These are phyloP conservation scores for Strix uralensis DNA, from an alignment of 2,113 vertebrate genomes.

Conservation along the genomic window DNA sequence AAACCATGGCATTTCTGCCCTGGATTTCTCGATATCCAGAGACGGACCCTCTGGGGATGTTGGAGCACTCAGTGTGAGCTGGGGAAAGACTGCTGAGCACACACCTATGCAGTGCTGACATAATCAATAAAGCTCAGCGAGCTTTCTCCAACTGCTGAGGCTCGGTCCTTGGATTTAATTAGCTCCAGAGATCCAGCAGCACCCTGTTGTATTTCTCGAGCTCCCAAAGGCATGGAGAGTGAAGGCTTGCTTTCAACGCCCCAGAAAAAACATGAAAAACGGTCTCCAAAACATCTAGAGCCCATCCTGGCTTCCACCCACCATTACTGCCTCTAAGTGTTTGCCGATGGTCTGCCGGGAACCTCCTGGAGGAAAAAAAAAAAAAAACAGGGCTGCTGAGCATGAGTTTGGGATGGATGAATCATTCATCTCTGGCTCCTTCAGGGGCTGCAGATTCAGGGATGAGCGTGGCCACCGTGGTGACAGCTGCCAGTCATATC, in stretches of 20 bases:
- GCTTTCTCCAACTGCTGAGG: neutral
- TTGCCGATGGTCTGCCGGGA: neutral
- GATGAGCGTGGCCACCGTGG: neutral
- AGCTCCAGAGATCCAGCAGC: constrained; percentile 34
- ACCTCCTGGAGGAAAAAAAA: neutral
- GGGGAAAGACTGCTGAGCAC: neutral
- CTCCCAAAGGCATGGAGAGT: neutral
- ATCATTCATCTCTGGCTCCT: neutral
- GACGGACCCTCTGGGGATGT: neutral
- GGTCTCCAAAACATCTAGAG: neutral
- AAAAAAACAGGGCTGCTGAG: neutral
- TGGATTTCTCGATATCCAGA: neutral
- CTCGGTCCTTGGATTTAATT: neutral
- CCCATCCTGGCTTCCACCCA: neutral
- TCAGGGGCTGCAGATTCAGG: neutral
- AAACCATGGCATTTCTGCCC: neutral
- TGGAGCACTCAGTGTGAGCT: neutral
- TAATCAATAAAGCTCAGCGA: neutral
- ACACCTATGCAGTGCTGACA: neutral
- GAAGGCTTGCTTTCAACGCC: neutral
- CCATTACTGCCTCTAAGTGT: neutral
- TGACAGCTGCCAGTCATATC: neutral
- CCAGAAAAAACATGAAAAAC: neutral
- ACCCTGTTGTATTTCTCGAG: neutral
- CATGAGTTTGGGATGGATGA: neutral